A percentile compares a stretch with the other conserved stretches of the same genome.
Evolutionary conservation across 1,140 invertebrate species (phyloP).

Genomic region (Drosophila trapezifrons): DNA sequence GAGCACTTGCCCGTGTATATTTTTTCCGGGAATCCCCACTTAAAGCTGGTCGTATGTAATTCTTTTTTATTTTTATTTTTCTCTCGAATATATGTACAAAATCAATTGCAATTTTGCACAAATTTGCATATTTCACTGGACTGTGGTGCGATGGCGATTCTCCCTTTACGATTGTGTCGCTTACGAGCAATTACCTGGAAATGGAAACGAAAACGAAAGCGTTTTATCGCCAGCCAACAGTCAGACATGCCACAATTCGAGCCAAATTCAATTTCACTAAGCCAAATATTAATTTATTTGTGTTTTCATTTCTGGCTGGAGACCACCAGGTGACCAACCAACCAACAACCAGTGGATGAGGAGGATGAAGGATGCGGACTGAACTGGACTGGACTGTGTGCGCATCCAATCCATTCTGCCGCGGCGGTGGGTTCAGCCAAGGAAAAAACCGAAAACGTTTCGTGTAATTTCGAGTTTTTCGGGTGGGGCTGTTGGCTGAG

Average conservation of each 20-base stretch:
- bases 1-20: neutral
- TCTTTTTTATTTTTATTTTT: neutral
- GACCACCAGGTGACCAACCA: conserved; percentile 70
- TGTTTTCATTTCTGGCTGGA: conserved; percentile 73
- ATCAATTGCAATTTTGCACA: conserved; percentile 34
- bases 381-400: conserved; percentile 42
- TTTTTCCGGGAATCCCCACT: neutral
- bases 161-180: conserved; percentile 74
- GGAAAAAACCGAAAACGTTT: conserved; percentile 59
- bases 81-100: conserved; percentile 5
- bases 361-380: conserved; percentile 21
- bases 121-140: conserved; percentile 22
- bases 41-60: neutral
- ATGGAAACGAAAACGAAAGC: conserved; percentile 71
- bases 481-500: conserved; percentile 29
- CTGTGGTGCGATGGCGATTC: conserved; percentile 21
- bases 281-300: conserved; percentile 83
- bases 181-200: conserved; percentile 80
- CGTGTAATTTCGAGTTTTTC: conserved; percentile 40
- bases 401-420: conserved; percentile 62
- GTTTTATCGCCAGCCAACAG: conserved; percentile 75
- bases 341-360: conserved; percentile 5
- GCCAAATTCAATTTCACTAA: conserved; percentile 82
- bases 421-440: conserved; percentile 36
- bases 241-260: conserved; percentile 65